Conservation (phyloP, 2,797 vertebrate genomes). For the Limnodromus scolopaceus region DNA sequence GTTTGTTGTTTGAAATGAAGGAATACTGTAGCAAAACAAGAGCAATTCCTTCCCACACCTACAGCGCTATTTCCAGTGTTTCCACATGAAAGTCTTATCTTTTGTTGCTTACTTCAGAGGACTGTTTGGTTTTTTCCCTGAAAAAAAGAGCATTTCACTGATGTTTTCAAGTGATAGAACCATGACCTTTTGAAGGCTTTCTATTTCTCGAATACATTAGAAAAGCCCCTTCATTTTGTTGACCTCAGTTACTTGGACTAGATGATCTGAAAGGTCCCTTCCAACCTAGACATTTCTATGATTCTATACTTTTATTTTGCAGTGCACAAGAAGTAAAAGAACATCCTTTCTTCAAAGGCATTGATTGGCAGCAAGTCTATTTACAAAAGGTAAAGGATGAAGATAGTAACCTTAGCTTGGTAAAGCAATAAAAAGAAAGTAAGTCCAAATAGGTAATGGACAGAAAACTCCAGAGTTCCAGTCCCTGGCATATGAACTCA, state of each 20-base stretch:
- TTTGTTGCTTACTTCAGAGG: background rate
- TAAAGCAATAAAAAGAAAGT: background rate
- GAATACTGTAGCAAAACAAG: background rate
- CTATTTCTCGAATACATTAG: background rate
- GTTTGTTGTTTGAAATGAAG: background rate
- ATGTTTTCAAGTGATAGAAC: background rate
- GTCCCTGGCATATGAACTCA: background rate
- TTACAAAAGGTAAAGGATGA: constrained; percentile 90
- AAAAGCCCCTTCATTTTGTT: background rate
- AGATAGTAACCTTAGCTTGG: background rate
- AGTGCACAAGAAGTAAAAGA: constrained; percentile 94
- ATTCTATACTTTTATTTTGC: background rate
- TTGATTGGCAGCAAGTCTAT: constrained; percentile 98
- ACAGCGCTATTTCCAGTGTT: background rate
- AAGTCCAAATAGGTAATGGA: background rate
- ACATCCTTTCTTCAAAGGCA: constrained; percentile 93
- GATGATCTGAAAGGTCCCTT: too few relatives aligned
- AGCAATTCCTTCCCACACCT: background rate
- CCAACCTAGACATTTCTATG: too few relatives aligned
- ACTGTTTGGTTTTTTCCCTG: background rate
- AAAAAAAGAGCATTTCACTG: background rate
- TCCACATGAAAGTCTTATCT: background rate
- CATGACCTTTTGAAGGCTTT: background rate
- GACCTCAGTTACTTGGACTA: background rate
- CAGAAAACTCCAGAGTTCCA: background rate